Percentiles rank a stretch among this genome's conserved stretches.
Conservation (phyloP, 2,113 vertebrate genomes). For the Ctenomys sociabilis region DNA sequence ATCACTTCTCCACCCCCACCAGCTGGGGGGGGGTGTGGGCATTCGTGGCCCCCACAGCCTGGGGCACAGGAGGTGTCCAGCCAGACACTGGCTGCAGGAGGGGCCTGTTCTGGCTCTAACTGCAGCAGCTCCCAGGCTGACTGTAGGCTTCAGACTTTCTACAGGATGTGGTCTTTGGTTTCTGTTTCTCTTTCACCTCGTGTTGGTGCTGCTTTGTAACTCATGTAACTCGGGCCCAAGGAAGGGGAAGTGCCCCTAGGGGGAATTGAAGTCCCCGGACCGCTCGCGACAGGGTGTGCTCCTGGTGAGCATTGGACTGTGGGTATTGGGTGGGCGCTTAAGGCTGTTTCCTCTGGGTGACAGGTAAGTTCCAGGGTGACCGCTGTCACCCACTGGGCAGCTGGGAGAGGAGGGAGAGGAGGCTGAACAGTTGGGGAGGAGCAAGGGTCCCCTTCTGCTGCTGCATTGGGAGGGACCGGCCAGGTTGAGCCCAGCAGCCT, state of each 20-base stretch:
- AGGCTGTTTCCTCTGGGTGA: neutral
- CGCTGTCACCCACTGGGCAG: neutral
- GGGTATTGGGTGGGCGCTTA: neutral
- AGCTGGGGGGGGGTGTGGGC: neutral
- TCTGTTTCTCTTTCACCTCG: slow-evolving; percentile 61
- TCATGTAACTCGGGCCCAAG: neutral
- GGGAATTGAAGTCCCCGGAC: slow-evolving; percentile 35
- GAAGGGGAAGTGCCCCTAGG: neutral
- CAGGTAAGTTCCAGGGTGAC: slow-evolving; percentile 40
- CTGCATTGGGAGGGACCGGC: neutral
- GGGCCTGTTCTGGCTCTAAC: neutral
- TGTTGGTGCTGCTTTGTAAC: neutral
- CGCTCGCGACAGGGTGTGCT: neutral
- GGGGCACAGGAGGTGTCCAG: neutral
- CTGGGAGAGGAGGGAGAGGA: neutral
- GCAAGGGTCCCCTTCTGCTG: neutral
- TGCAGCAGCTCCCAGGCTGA: neutral
- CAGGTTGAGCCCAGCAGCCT: neutral
- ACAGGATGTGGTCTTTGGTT: slow-evolving; percentile 76
- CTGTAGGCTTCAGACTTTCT: slow-evolving; percentile 12
- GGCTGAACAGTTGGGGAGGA: neutral
- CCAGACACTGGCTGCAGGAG: neutral
- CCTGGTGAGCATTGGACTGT: no score
- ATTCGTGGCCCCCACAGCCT: neutral
- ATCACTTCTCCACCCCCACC: neutral